phyloP scores from a whole-genome alignment of 2,797 vertebrate species.

The Geranospiza caerulescens region DNA sequence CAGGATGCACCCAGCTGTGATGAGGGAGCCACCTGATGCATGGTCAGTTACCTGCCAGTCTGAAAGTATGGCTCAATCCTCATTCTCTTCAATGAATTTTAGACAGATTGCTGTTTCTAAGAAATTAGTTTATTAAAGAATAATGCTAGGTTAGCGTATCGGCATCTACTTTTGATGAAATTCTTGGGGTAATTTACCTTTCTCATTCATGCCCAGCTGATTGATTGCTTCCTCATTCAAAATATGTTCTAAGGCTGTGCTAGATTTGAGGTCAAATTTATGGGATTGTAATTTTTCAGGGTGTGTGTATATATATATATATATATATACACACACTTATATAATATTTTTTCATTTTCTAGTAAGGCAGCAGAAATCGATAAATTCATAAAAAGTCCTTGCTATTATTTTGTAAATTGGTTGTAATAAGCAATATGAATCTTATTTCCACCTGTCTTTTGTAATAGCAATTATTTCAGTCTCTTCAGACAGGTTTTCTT shows the following conservation, averaged over 20 bases:
- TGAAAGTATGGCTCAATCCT: neutral
- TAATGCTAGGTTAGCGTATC: neutral
- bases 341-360: neutral
- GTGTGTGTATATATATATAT: neutral
- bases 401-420: neutral
- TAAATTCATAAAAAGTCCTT: neutral
- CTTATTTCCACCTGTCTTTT: neutral
- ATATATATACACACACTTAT: too few species aligned
- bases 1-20: neutral
- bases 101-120: neutral
- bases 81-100: neutral
- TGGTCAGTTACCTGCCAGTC: neutral
- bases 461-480: neutral
- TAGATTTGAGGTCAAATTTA: neutral
- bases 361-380: neutral
- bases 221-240: neutral
- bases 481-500: neutral
- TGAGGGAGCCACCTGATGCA: neutral
- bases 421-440: neutral
- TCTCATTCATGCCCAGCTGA: neutral
- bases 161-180: neutral
- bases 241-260: accelerated
- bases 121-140: neutral
- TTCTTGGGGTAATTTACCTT: neutral
- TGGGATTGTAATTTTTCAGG: neutral